Evolutionary conservation across 2,888 invertebrate species (phyloP).

Genomic region (Stegana nigrithorax): DNA sequence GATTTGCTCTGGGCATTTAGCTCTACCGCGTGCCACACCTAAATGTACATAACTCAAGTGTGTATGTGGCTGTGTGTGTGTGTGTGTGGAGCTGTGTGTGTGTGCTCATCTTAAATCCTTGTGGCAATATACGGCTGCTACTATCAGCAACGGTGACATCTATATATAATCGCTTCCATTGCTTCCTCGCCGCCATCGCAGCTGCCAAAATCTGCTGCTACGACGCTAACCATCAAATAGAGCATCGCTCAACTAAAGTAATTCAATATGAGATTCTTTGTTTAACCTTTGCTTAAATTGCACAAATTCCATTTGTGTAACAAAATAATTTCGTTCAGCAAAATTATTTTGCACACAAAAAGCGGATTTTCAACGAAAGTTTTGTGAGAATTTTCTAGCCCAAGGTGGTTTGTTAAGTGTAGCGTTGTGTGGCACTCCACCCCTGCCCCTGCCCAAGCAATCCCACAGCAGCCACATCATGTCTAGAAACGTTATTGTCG

Average conservation of each 20-base stretch:
- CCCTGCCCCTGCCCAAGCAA: no score
- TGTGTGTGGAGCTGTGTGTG: background rate
- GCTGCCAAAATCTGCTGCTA: background rate
- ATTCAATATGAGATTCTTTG: constrained; percentile 52
- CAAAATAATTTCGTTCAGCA: constrained; percentile 55
- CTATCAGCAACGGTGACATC: background rate
- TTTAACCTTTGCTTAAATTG: constrained; percentile 62
- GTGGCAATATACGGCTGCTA: background rate
- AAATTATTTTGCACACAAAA: constrained; percentile 33
- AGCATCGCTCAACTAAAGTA: background rate
- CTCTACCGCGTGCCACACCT: background rate
- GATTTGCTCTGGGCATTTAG: background rate
- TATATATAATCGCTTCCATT: background rate
- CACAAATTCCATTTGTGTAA: constrained; percentile 61
- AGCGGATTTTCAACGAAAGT: constrained; percentile 13
- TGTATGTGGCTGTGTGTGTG: background rate
- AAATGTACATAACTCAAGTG: no score
- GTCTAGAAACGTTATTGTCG: no score
- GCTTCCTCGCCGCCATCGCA: background rate
- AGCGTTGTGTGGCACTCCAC: no score
- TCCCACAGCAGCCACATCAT: no score
- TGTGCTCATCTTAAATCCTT: background rate
- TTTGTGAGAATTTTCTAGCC: constrained; percentile 1
- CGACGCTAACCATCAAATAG: background rate
- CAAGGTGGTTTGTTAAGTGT: background rate